Conservation (phyloP, 2,888 invertebrate genomes). For the Nomada ferruginata region DNA sequence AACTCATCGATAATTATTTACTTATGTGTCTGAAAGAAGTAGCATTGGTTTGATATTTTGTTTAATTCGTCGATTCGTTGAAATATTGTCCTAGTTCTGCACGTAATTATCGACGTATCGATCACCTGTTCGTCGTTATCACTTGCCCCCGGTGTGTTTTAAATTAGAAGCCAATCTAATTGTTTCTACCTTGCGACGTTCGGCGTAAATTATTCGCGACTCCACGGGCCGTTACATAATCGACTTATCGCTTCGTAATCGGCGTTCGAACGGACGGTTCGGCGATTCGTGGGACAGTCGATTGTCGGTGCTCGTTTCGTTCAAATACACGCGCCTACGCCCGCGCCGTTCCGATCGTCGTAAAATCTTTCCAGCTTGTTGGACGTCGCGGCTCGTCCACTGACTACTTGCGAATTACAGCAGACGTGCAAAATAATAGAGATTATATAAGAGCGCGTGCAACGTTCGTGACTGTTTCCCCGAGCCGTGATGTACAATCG, state of each 20-base stretch:
- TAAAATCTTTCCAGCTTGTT: slow-evolving; percentile 1
- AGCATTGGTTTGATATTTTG: no score
- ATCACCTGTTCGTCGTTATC: no score
- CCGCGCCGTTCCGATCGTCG: no score
- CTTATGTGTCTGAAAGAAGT: no score
- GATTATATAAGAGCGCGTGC: slow-evolving; percentile 74
- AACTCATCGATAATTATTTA: no score
- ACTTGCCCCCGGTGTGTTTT: not conserved
- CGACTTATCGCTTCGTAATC: slow-evolving; percentile 45
- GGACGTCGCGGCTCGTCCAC: slow-evolving; percentile 39
- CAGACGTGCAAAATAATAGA: slow-evolving; percentile 78
- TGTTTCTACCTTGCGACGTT: not conserved
- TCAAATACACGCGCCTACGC: not conserved
- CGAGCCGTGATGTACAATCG: slow-evolving; percentile 58
- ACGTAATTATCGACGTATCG: not conserved
- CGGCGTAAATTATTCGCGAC: not conserved
- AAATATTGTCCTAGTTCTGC: slow-evolving; percentile 9
- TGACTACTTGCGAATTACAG: slow-evolving; percentile 71
- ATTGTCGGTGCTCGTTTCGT: not conserved
- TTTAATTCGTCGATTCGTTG: not conserved
- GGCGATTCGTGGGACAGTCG: slow-evolving; percentile 6
- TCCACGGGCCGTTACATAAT: slow-evolving; percentile 29
- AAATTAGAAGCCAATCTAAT: not conserved
- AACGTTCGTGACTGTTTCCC: slow-evolving; percentile 56
- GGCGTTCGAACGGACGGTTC: slow-evolving; percentile 24